Evolutionary conservation across 2,113 vertebrate species (phyloP).

Genomic region (Xenopus laevis): DNA sequence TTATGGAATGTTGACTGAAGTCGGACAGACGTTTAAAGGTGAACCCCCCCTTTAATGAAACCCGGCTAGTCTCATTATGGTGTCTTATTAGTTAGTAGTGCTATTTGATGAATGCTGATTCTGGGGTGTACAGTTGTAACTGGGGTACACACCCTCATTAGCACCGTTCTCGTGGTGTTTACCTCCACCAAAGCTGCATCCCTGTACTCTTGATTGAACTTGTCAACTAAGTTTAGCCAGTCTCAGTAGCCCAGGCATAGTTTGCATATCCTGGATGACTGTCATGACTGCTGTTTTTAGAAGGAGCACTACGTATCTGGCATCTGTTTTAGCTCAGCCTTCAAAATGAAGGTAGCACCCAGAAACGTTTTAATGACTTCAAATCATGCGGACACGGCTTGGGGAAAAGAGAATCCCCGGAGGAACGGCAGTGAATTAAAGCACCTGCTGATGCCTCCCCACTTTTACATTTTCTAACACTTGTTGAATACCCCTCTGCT

Average conservation of each 20-base stretch:
- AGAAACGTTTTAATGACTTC: constrained; percentile 51
- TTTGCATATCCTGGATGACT: constrained; percentile 84
- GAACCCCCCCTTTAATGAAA: too few relatives aligned
- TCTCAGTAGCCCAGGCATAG: constrained; percentile 79
- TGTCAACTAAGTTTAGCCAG: constrained; percentile 88
- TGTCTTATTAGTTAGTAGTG: too few relatives aligned
- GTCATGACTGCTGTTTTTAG: constrained; percentile 92
- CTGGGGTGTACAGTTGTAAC: not conserved
- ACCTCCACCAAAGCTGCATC: constrained; percentile 59
- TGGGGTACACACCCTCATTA: constrained; percentile 27
- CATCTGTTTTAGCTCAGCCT: constrained; percentile 75
- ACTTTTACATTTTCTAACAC: constrained; percentile 51
- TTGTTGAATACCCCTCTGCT: constrained; percentile 51
- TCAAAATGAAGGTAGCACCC: constrained; percentile 65
- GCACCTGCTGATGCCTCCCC: constrained; percentile 29
- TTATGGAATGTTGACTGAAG: too few relatives aligned
- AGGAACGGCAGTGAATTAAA: constrained; percentile 38
- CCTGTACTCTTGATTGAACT: constrained; percentile 67
- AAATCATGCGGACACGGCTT: constrained; percentile 42
- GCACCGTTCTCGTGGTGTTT: constrained; percentile 59
- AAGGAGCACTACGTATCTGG: constrained; percentile 73
- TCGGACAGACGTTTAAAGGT: too few relatives aligned
- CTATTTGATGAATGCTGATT: too few relatives aligned
- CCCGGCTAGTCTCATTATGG: too few relatives aligned
- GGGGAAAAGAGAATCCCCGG: constrained; percentile 31